phyloP scores from a whole-genome alignment of 2,888 invertebrate species.

The Cheilosia soror region DNA sequence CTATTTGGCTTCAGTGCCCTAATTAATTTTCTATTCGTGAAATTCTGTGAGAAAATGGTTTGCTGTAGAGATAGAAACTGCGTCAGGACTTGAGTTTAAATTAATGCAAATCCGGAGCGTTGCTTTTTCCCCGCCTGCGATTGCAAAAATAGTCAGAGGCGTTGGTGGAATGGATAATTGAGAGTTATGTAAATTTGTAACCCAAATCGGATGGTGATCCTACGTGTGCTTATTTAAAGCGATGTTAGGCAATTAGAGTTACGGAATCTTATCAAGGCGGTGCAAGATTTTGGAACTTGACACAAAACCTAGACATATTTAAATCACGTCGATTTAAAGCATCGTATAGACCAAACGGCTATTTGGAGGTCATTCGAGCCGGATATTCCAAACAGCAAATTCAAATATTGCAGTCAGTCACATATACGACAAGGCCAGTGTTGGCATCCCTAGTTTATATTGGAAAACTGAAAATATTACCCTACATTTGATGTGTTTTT shows the following conservation, averaged over 20 bases:
- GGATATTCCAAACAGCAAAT: no score
- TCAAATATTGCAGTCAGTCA: no score
- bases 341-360: no score
- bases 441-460: no score
- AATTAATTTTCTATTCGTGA: constrained; percentile 74
- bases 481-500: no score
- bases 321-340: background rate
- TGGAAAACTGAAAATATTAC: no score
- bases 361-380: no score
- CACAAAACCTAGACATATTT: background rate
- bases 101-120: constrained; percentile 68
- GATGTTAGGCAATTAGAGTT: constrained; percentile 40
- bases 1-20: constrained; percentile 72
- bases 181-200: constrained; percentile 65
- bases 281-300: constrained; percentile 24
- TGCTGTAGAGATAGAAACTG: constrained; percentile 39
- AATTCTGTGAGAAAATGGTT: constrained; percentile 48
- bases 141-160: constrained; percentile 33
- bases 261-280: constrained; percentile 27
- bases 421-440: no score
- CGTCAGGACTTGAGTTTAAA: constrained; percentile 53
- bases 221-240: constrained; percentile 24
- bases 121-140: constrained; percentile 9
- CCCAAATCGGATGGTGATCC: constrained; percentile 45
- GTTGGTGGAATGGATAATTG: constrained; percentile 25